A percentile compares a stretch with the other conserved stretches of the same genome.
Evolutionary conservation across 2,888 invertebrate genomes (phyloP).

Genomic region (Philaethria dido): DNA sequence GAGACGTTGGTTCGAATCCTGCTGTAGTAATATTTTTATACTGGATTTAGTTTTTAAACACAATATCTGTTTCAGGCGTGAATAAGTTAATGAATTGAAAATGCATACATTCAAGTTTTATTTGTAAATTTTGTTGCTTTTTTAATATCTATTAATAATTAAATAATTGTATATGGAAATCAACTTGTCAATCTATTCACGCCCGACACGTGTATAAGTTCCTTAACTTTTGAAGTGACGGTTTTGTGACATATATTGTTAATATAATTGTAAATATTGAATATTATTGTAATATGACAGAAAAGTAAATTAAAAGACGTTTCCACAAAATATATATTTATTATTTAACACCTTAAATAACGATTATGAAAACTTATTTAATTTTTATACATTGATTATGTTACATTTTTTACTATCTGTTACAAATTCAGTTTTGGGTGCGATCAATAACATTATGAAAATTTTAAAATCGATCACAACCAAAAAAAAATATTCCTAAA

Average conservation of each 20-base stretch:
- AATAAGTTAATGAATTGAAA: too few species aligned
- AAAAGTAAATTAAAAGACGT: constrained; percentile 12
- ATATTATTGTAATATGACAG: background rate
- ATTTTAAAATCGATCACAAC: constrained; percentile 73
- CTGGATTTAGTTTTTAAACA: too few species aligned
- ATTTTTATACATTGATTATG: constrained; percentile 59
- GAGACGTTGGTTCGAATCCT: too few species aligned
- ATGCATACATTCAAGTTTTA: too few species aligned
- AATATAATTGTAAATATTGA: constrained; percentile 7
- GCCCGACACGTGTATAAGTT: too few species aligned
- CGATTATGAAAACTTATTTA: constrained; percentile 36
- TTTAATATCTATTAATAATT: too few species aligned
- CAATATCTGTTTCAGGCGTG: too few species aligned
- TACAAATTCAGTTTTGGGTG: constrained; percentile 62
- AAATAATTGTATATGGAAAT: too few species aligned
- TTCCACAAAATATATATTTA: constrained; percentile 42
- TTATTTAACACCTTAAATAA: constrained; percentile 37
- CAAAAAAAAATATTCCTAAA: constrained; percentile 59
- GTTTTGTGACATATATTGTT: background rate
- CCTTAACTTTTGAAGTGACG: too few species aligned
- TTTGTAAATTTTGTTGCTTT: too few species aligned
- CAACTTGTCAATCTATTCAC: too few species aligned
- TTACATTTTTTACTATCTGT: constrained; percentile 51
- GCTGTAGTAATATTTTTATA: too few species aligned
- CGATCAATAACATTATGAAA: constrained; percentile 64